Base-by-base conservation (phyloP, 2,113 vertebrate species). In the Petroica traversi region DNA sequence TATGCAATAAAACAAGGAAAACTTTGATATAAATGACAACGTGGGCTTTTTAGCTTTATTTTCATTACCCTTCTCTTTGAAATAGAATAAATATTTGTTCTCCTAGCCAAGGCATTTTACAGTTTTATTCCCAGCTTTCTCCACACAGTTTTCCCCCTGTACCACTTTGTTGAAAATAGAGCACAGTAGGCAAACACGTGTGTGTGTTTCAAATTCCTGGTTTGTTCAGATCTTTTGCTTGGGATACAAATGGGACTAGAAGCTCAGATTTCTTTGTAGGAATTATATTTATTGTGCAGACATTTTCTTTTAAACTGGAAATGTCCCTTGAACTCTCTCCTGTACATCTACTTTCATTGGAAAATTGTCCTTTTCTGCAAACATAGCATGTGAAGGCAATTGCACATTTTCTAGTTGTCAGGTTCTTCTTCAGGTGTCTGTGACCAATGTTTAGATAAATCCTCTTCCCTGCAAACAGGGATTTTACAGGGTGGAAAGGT, bases 1-100 rank as follows among this genome's bases (percentile, higher is more conserved):
- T 95, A 95, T 96, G 93, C 97, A 98, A 98, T 98, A 98, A 98
- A 98, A 94, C 77, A 88, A 98, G 98, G 96, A 98, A 95, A 94
- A 89, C 88, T 96, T 97, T 97, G 48, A 94, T 97, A 95, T 94
- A 78, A 97, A 95, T 88, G 77, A 95, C 63, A 80, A 75, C 48
- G 10, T 76, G 95, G 89, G 92, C 92, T 95, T 97, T 96, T 96
- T 94, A 98, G 95, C 96, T 97, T 96, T 94, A 89, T 97, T 94
- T 94, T 89, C 14, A 7, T 91, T 89, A 76, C 25, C 33, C 16
- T 85, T 85, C 34, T 45, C 43, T 89, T 92, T 92, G 72, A 89
- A 77, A 59, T 64, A 85, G 86, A 85, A 95, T 89, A 85, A 81
- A 95, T 94, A 61, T 29, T 92, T 92, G 38, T 87, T 96, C 69